phyloP scores from a whole-genome alignment of 2,797 vertebrate genomes.

The Paramormyrops hopkinsi region DNA sequence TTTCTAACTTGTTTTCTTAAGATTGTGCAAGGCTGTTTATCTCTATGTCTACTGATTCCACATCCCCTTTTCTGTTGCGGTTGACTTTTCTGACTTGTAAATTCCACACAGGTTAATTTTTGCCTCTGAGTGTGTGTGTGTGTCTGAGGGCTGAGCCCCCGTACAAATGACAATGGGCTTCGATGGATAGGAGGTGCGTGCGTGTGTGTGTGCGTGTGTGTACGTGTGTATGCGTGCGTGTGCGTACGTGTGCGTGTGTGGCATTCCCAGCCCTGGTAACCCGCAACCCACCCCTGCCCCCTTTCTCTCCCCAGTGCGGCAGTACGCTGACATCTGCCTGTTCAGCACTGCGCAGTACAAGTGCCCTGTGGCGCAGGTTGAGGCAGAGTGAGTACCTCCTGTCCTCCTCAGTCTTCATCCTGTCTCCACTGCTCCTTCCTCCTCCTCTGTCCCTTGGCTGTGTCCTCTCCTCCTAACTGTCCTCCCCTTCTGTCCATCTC shows the following conservation, averaged over 20 bases:
- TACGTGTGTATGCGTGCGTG: background rate
- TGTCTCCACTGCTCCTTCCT: background rate
- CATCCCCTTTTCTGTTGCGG: background rate
- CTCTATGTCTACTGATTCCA: background rate
- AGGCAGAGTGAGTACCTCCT: slow-evolving; percentile 70
- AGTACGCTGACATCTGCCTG: slow-evolving; percentile 80
- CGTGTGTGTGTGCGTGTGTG: background rate
- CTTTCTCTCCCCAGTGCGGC: slow-evolving; percentile 62
- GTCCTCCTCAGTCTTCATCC: background rate
- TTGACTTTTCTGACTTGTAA: background rate
- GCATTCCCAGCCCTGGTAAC: slow-evolving; percentile 16
- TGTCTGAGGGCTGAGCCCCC: background rate
- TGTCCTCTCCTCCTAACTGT: background rate
- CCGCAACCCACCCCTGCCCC: slow-evolving; percentile 20
- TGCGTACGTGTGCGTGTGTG: slow-evolving; percentile 12
- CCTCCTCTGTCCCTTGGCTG: background rate
- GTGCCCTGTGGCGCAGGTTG: slow-evolving; percentile 70
- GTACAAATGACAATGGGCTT: background rate
- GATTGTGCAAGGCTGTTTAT: background rate
- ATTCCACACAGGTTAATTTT: background rate
- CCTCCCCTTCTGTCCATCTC: background rate
- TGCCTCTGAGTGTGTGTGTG: background rate
- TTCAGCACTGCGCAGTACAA: slow-evolving; percentile 82
- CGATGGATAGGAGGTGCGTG: background rate
- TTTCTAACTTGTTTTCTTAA: background rate